phyloP scores from a whole-genome alignment of 92 coral and sea anemone genomes.

The Siderastrea radians region DNA sequence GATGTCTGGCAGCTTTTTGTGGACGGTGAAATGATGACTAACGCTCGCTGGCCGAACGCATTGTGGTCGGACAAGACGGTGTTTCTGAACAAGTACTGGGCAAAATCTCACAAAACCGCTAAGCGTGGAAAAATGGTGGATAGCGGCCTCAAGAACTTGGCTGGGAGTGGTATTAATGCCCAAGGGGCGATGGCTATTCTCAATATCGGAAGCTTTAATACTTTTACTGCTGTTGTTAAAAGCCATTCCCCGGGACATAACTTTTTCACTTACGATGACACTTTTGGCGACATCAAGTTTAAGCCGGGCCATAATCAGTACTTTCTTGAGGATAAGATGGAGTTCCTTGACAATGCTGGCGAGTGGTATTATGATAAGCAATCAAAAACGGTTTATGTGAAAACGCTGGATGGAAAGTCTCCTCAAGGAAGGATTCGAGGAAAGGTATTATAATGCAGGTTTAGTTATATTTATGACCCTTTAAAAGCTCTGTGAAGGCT shows the following conservation, averaged over 20 bases:
- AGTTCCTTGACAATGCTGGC: constrained; percentile 66
- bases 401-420: constrained; percentile 59
- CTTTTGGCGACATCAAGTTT: constrained; percentile 61
- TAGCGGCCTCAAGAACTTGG: constrained; percentile 68
- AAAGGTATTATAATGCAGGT: constrained; percentile 5
- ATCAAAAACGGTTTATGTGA: constrained; percentile 52
- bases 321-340: constrained; percentile 73
- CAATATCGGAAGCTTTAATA: constrained; percentile 83
- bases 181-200: constrained; percentile 85
- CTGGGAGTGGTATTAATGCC: constrained; percentile 79
- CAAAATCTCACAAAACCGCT: constrained; percentile 70
- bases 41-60: constrained; percentile 25
- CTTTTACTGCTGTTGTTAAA: constrained; percentile 74
- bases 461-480: background rate
- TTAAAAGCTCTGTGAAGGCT: too few relatives aligned
- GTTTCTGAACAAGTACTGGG: constrained; percentile 77
- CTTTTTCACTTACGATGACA: constrained; percentile 59
- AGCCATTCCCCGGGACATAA: constrained; percentile 56
- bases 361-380: constrained; percentile 68
- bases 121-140: constrained; percentile 74
- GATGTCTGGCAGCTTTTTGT: constrained; percentile 80
- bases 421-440: constrained; percentile 46
- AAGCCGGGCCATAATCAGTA: constrained; percentile 63
- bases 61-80: constrained; percentile 81
- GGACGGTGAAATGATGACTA: constrained; percentile 76